Base-by-base conservation (phyloP, 2,113 vertebrate genomes). In the Carassius carassius region DNA sequence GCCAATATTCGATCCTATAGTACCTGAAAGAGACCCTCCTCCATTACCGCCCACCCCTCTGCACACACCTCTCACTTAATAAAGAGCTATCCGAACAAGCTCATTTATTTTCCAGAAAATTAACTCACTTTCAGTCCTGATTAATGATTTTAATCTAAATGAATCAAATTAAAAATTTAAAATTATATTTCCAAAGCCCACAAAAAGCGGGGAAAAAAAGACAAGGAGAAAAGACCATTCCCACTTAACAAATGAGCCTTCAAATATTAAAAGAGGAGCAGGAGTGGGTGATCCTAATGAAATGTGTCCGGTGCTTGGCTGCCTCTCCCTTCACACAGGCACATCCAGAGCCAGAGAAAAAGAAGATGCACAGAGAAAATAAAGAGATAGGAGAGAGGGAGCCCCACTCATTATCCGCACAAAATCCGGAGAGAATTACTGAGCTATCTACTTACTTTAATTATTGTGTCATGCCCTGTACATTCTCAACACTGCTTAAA, bases 81-180 rank as follows among this genome's bases (percentile, higher is more conserved):
- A 98, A 98, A 95, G 92, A 95, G 96, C 95, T 95, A 89, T 94
- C 97, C 95, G 95, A 97, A 97, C 96, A 96, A 97, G 97, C 97
- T 97, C 97, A 98, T 98, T 97, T 98, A 99, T 98, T 99, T 98
- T 96, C 96, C 96, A 96, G 96, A 98, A 98, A 99, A 99, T 99
- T 97, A 99, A 98, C 97, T 97, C 96, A 96, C 96, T 97, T 97
- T 97, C 96, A 96, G 96, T 95, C 93, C 96, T 98, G 97, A 99
- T 99, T 98, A 99, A 99, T 98, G 97, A 98, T 99, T 97, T 91
- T 98, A 97, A 99, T 99, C 97, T 97, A 99, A 99, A 99, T 97
- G 97, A 98, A 98, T 98, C 97, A 99, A 99, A 99, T 99, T 98
- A 99, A 98, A 98, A 98, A 97, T 97, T 98, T 96, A 97, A 99